Percentiles rank a stretch among this genome's conserved stretches.
Conservation (phyloP, 1,140 invertebrate genomes). For the Drosophila chauvacae region DNA sequence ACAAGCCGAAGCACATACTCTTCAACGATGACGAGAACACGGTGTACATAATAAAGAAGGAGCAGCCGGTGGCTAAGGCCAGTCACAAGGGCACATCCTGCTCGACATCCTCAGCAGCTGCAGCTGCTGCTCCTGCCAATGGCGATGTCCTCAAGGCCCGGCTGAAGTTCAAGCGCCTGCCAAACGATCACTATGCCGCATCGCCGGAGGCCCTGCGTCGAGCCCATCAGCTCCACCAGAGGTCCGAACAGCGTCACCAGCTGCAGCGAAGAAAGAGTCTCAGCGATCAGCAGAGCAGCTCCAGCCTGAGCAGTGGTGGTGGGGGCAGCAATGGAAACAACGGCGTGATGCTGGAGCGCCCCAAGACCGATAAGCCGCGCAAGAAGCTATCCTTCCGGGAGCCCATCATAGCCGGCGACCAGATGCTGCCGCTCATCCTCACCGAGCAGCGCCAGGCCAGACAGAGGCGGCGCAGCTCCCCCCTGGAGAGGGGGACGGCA, state of each 20-base stretch:
- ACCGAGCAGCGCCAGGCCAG: constrained; percentile 56
- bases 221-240: constrained; percentile 61
- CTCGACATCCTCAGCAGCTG: not conserved
- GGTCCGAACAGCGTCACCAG: constrained; percentile 60
- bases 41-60: constrained; percentile 80
- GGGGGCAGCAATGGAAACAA: not conserved
- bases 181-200: constrained; percentile 57
- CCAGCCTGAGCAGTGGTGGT: constrained; percentile 60
- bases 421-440: constrained; percentile 56
- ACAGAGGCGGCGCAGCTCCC: constrained; percentile 72
- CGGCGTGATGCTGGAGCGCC: constrained; percentile 67
- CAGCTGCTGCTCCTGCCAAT: constrained; percentile 7
- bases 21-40: constrained; percentile 83
- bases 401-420: constrained; percentile 86
- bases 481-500: constrained; percentile 39
- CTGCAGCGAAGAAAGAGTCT: constrained; percentile 69
- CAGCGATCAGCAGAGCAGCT: constrained; percentile 66
- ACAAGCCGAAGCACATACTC: constrained; percentile 77
- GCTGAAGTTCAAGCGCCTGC: constrained; percentile 74
- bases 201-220: constrained; percentile 70
- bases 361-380: constrained; percentile 87
- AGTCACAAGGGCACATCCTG: constrained; percentile 29
- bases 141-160: constrained; percentile 70
- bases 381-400: constrained; percentile 95
- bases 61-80: constrained; percentile 68